These are phyloP conservation scores for Caradrina kadenii DNA, from an alignment of 2,888 invertebrate genomes.

Conservation along the genomic window DNA sequence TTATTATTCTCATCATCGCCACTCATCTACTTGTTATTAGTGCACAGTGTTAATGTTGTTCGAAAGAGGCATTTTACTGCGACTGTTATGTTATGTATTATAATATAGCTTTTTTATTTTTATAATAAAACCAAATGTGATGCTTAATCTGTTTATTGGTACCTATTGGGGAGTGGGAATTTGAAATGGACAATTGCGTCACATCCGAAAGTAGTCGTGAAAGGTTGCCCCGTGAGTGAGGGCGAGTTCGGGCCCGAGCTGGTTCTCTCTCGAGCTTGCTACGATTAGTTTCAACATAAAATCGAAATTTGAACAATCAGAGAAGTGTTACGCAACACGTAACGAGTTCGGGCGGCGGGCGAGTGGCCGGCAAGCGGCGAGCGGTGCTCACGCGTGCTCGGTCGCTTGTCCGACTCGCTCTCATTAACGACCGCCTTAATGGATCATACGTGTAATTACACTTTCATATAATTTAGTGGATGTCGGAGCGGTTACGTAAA, in stretches of 20 bases:
- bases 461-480: constrained; percentile 78
- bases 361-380: constrained; percentile 47
- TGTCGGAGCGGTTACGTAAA: constrained; percentile 72
- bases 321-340: constrained; percentile 74
- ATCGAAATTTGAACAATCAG: constrained; percentile 78
- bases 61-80: constrained; percentile 84
- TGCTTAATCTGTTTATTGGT: constrained; percentile 80
- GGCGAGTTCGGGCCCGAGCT: constrained; percentile 65
- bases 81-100: constrained; percentile 89
- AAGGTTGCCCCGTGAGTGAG: constrained; percentile 80
- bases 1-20: constrained; percentile 75
- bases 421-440: constrained; percentile 79
- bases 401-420: constrained; percentile 64
- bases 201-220: constrained; percentile 86
- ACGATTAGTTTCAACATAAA: constrained; percentile 76
- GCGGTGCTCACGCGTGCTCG: constrained; percentile 45
- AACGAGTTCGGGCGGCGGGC: constrained; percentile 54
- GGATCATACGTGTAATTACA: constrained; percentile 80
- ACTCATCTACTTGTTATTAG: constrained; percentile 88
- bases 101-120: constrained; percentile 87
- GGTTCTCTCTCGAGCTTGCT: constrained; percentile 79
- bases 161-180: constrained; percentile 69
- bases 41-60: constrained; percentile 88
- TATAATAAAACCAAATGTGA: constrained; percentile 86
- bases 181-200: constrained; percentile 75